These are phyloP conservation scores for Gadus macrocephalus DNA, from an alignment of 2,113 vertebrate genomes.

Conservation along the genomic window DNA sequence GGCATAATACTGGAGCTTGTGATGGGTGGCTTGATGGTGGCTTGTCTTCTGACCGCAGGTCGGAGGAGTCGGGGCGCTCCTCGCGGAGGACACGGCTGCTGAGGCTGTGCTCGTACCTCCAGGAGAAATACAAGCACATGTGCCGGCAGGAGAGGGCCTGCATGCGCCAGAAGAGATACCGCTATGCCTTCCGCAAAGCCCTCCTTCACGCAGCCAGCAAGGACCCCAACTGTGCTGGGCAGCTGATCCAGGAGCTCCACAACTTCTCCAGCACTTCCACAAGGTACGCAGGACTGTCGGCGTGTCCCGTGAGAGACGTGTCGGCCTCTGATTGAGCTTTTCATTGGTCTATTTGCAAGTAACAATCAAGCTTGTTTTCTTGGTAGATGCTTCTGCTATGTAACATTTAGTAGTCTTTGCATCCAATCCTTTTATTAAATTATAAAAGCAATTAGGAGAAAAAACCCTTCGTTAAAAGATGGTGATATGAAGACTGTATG, in stretches of 20 bases:
- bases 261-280: constrained; percentile 66
- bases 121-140: constrained; percentile 97
- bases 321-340: too few relatives aligned
- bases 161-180: constrained; percentile 89
- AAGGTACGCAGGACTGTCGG: constrained; percentile 68
- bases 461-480: too few relatives aligned
- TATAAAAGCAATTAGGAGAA: too few relatives aligned
- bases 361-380: too few relatives aligned
- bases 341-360: too few relatives aligned
- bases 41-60: constrained; percentile 30
- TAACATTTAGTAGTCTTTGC: too few relatives aligned
- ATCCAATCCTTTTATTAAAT: too few relatives aligned
- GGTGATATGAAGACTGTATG: too few relatives aligned
- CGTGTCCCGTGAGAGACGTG: too few relatives aligned
- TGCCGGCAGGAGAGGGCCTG: constrained; percentile 93
- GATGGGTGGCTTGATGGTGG: not conserved
- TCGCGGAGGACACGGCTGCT: constrained; percentile 88
- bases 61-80: constrained; percentile 74
- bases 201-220: constrained; percentile 90
- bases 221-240: constrained; percentile 84
- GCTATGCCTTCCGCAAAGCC: constrained; percentile 88
- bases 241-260: constrained; percentile 82
- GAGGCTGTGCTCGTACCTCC: constrained; percentile 95
- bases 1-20: too few relatives aligned
- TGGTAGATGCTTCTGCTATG: too few relatives aligned